These are phyloP conservation scores for Drosophila melanica DNA, from an alignment of 1,140 invertebrate species.

Conservation along the genomic window DNA sequence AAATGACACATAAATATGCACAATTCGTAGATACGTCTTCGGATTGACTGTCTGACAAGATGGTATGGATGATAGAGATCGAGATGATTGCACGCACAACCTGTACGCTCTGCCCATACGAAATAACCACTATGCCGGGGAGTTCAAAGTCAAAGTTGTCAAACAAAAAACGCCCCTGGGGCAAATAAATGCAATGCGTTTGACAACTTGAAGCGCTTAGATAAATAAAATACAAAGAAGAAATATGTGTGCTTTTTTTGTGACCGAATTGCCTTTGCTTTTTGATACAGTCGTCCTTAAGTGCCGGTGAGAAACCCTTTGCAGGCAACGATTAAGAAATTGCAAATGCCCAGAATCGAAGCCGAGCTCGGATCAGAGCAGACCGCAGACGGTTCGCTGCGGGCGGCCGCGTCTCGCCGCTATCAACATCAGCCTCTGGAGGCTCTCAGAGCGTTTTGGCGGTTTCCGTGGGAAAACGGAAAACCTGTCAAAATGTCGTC, in stretches of 20 bases:
- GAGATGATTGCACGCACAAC: constrained; percentile 56
- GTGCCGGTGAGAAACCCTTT: neutral
- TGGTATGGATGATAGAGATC: constrained; percentile 34
- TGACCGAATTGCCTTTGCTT: neutral
- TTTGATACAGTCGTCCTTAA: neutral
- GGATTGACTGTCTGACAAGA: constrained; percentile 38
- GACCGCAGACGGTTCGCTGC: neutral
- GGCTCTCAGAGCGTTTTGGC: constrained; percentile 3
- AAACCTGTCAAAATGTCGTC: constrained; percentile 78
- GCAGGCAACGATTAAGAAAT: constrained; percentile 26
- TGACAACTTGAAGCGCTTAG: constrained; percentile 20
- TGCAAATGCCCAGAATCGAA: neutral
- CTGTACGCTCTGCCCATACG: constrained; percentile 47
- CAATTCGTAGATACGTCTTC: constrained; percentile 51
- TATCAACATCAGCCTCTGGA: constrained; percentile 3
- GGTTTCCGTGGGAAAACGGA: constrained; percentile 73
- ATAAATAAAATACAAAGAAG: too few relatives aligned
- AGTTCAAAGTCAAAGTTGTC: constrained; percentile 50
- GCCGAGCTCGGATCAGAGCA: neutral
- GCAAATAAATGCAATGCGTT: constrained; percentile 44
- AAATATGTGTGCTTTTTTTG: too few relatives aligned
- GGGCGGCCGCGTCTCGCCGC: constrained; percentile 16
- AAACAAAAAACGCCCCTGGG: constrained; percentile 46
- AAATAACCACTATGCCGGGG: neutral
- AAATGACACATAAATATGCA: constrained; percentile 66